Evolutionary conservation across 2,797 vertebrate species (phyloP).

Genomic region (Melanogrammus aeglefinus): DNA sequence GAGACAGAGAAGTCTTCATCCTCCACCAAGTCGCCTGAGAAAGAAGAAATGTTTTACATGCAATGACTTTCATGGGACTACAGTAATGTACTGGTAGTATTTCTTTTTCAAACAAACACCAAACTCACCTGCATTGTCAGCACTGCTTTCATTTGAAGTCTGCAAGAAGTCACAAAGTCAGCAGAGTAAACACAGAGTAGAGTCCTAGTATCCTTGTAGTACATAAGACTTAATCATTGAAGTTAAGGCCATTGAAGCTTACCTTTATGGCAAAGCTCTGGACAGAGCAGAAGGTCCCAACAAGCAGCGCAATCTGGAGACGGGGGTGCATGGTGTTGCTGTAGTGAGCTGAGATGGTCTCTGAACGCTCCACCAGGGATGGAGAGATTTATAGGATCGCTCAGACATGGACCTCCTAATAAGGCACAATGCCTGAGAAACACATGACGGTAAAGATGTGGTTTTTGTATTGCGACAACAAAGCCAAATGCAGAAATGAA

Average conservation of each 20-base stretch:
- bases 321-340: constrained; percentile 10
- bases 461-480: background rate
- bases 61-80: background rate
- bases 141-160: constrained; percentile 21
- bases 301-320: background rate
- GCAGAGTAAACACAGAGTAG: background rate
- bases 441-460: background rate
- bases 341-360: background rate
- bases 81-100: background rate
- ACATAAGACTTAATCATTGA: background rate
- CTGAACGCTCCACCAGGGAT: background rate
- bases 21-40: constrained; percentile 49
- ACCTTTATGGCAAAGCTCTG: constrained; percentile 18
- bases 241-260: background rate
- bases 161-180: constrained; percentile 25
- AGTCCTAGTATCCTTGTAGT: background rate
- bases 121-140: constrained; percentile 43
- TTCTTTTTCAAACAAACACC: background rate
- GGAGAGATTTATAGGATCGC: background rate
- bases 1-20: constrained; percentile 56
- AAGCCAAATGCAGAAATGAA: background rate
- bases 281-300: constrained; percentile 7
- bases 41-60: background rate
- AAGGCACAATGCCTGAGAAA: background rate
- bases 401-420: background rate